Evolutionary conservation across 2,797 vertebrate genomes (phyloP), one percentile per base, ranked within the genome.

Genomic region (Myoxocephalus aenaeus): DNA sequence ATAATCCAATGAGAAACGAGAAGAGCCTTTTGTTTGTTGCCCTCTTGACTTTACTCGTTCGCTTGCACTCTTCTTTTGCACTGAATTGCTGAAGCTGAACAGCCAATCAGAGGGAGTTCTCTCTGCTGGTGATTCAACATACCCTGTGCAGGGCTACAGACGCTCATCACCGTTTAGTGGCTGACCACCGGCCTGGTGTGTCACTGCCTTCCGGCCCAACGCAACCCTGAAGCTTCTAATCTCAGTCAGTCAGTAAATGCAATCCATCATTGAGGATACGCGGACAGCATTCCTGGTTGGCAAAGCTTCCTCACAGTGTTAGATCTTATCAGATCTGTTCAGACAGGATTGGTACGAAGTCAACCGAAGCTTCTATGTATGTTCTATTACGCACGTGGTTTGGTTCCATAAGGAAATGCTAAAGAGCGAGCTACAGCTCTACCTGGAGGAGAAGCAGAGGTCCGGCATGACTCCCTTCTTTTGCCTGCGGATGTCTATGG

Each of bases 221-320:
- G 40, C 13, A n/a, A 42, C 46, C 50, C 29, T 27, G n/a, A 36
- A 70, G n/a, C 50, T 65, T 65, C 11, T 10, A n/a, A 15, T 59
- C n/a, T 1, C 38, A 38, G 9, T 11, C 2, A 12, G n/a, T 58
- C 53, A 58, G 54, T 20, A n/a, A 58, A 66, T 29, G n/a, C 42
- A 36, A 48, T 48, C 34, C 46, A 29, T 40, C 20, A 14, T 9
- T 36, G 51, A 57, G 32, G 38, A 46, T n/a, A 25, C 34, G 34
- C 15, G 20, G 22, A 15, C 22, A 14, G 42, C 42, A 61, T 70
- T 50, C 42, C 20, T 65, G 51, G 46, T 36, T 65, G 18, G 7
- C 42, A 74, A 74, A 65, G 72, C 53, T 51, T 25, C 32, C 32
- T 40, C 51, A 42, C 70, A 58, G 72, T 27, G 50, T 36, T 38